Evolutionary conservation across 2,113 vertebrate species (phyloP), one percentile per base, ranked within the genome.

Genomic region (Eurystomus gularis): DNA sequence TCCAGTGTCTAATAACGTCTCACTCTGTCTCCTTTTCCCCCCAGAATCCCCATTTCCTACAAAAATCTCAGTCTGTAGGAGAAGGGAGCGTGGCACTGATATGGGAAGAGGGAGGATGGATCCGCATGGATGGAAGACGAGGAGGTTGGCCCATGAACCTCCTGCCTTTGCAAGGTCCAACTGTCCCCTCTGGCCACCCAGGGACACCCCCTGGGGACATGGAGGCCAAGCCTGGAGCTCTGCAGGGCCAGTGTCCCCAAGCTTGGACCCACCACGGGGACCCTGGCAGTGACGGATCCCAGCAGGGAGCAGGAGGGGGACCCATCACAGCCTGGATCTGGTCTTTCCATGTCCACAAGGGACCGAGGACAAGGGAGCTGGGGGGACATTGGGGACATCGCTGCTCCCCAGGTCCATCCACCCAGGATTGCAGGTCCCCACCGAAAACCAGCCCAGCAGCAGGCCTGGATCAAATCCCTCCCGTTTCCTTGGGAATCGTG

Each of bases 51-150:
- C 42, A 42, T 42, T 57, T 44, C 26, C 46, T 3, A 14, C 11
- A 42, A 60, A 10, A 10, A 54, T 4, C 7, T 14, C 35, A 7
- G 19, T 9, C 29, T 2, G 14, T 1, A 5, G 28, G 35, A 35
- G 82, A 13, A 33, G 33, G 58, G 25, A 54, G 39, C 5, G 4
- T 4, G 1, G 68, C 46, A 19, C 39, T 6, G 1, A 8, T 6
- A 6, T 1, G 1, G n/a, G 2, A 13, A 21, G 40, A 26, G 60
- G 23, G n/a, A 39, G 35, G 35, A 49, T 1, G 3, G 51, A 29
- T 14, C 49, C 18, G 2, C 40, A 6, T 0, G 3, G 18, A 23
- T 19, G 39, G 24, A 5, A n/a, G 44, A 8, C 33, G 8, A 25
- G 26, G 25, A 39, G 39, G 21, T 8, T 3, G 6, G 24, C 29